Conservation (phyloP, 92 coral and sea anemone species). For the Epizoanthus ramosus region DNA sequence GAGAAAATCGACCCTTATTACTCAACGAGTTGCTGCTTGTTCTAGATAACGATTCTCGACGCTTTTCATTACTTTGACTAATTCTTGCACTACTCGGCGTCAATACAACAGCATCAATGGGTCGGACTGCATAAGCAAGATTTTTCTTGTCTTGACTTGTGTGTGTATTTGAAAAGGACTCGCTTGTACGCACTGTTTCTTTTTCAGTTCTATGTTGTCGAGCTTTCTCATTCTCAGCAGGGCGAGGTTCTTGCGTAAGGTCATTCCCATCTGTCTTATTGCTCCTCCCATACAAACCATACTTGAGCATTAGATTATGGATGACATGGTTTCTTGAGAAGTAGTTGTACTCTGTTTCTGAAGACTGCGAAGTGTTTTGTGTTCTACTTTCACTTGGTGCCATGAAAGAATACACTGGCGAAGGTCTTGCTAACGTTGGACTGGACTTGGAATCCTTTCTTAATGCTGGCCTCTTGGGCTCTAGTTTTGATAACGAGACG, state of each 20-base stretch:
- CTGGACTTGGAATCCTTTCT: slow-evolving; percentile 28
- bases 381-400: not conserved
- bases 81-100: not conserved
- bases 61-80: not conserved
- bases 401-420: not conserved
- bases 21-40: not conserved
- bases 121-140: too few species aligned
- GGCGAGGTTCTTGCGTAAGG: not conserved
- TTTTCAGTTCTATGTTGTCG: not conserved
- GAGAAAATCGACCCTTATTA: not conserved
- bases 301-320: slow-evolving; percentile 89
- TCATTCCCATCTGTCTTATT: slow-evolving; percentile 9
- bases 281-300: slow-evolving; percentile 78
- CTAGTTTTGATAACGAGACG: slow-evolving; percentile 5
- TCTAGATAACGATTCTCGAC: not conserved
- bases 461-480: slow-evolving; percentile 14
- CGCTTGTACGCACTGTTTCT: not conserved
- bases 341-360: slow-evolving; percentile 45
- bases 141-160: not conserved
- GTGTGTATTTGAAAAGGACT: not conserved
- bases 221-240: not conserved
- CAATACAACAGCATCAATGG: not conserved
- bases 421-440: slow-evolving; percentile 8
- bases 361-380: slow-evolving; percentile 3
- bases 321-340: slow-evolving; percentile 82